These are phyloP conservation scores for Tyrophagus putrescentiae DNA, from an alignment of 1,140 invertebrate genomes.

Conservation along the genomic window DNA sequence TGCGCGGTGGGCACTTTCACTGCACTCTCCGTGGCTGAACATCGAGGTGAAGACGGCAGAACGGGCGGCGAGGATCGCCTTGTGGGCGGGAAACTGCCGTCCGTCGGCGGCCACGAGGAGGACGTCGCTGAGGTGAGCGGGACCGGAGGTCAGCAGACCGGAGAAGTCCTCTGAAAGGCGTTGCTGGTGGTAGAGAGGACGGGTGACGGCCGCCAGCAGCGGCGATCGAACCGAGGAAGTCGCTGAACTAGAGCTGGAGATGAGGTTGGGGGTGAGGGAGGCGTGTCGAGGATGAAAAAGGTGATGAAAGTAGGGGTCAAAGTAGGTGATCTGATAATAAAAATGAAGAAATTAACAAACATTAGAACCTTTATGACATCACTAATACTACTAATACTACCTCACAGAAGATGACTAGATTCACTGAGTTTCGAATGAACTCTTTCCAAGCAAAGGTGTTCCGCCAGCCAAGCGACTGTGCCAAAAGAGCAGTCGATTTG, in stretches of 20 bases:
- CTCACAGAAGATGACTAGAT: not conserved
- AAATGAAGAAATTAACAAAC: too few relatives aligned
- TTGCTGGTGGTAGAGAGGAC: not conserved
- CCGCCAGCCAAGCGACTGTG: not conserved
- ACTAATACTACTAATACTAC: too few relatives aligned
- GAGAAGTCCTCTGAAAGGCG: not conserved
- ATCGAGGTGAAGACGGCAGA: conserved; percentile 92
- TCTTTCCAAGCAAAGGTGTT: conserved; percentile 9
- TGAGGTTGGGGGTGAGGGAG: not conserved
- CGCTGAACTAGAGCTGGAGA: not conserved
- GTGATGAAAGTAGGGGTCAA: too few relatives aligned
- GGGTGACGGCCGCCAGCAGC: not conserved
- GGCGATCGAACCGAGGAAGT: not conserved
- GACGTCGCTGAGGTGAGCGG: conserved; percentile 71
- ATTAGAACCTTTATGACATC: too few relatives aligned
- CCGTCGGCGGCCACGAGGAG: conserved; percentile 69
- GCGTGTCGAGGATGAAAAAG: not conserved
- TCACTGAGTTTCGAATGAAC: not conserved
- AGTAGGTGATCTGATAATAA: too few relatives aligned
- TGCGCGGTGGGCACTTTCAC: conserved; percentile 81
- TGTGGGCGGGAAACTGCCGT: conserved; percentile 87
- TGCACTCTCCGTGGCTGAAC: conserved; percentile 92
- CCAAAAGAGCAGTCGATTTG: not conserved
- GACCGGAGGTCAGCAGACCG: not conserved
- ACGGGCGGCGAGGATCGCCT: conserved; percentile 86